Conservation (phyloP, 2,113 vertebrate species). For the Albula glossodonta region DNA sequence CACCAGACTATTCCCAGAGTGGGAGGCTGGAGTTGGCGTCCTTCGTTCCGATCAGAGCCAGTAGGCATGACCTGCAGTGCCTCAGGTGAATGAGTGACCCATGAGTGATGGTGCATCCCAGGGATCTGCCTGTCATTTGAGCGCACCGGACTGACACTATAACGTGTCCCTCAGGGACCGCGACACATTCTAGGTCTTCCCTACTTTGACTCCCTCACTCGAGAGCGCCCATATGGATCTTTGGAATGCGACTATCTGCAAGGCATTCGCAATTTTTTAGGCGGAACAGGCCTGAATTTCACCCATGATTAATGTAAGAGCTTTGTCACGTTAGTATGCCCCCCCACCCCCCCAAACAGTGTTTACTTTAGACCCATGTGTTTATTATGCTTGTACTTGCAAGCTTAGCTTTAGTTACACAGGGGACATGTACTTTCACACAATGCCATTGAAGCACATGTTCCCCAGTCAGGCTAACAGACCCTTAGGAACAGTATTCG, state of each 20-base stretch:
- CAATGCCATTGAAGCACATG: background rate
- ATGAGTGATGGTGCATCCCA: background rate
- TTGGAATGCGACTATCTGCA: background rate
- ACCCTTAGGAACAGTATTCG: background rate
- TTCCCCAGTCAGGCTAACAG: background rate
- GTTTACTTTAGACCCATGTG: constrained; percentile 17
- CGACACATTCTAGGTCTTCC: background rate
- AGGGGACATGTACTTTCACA: constrained; percentile 16
- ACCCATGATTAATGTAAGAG: background rate
- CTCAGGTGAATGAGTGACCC: constrained; percentile 16
- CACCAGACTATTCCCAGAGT: background rate
- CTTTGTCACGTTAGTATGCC: background rate
- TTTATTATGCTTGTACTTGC: constrained; percentile 28
- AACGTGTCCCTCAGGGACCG: background rate
- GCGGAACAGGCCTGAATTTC: background rate
- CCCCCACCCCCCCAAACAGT: background rate
- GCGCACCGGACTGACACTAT: background rate
- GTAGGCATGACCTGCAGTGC: background rate
- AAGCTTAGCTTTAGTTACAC: constrained; percentile 23
- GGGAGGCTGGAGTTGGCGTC: background rate
- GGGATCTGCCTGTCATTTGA: background rate
- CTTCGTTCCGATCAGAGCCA: background rate
- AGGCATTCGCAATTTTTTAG: background rate
- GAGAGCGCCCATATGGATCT: background rate
- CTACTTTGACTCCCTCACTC: background rate